Evolutionary conservation across 2,113 vertebrate species (phyloP), one percentile per base, ranked within the genome.

Genomic region (Salvelinus namaycush): DNA sequence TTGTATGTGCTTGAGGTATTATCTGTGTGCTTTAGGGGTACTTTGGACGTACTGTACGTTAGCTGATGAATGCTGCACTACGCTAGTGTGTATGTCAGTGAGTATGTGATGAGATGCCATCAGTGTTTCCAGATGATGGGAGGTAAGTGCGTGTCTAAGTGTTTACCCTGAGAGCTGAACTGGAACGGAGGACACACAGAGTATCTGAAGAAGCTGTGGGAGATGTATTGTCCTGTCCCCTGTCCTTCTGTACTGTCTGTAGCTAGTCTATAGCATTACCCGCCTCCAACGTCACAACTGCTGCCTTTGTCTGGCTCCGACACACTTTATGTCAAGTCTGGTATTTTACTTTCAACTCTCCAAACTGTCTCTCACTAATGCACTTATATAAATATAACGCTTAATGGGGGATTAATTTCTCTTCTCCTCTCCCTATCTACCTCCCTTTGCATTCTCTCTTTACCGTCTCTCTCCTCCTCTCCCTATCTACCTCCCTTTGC

Each of bases 241-340:
- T 54, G 16, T 54, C 49, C 49, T 4, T 54, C 51, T 54, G 81
- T 78, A 80, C 81, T 26, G 76, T 76, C 79, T 68, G 77, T 82
- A 79, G 81, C 76, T 77, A 71, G 83, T 84, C 84, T 86, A 83
- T 39, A 39, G 44, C 72, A 79, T 87, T 87, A 88, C 84, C 65
- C 83, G 39, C 39, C 39, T 39, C 39, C 8, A 1, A 39, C 7
- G 34, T 44, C 8, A 44, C 8, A 9, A 12, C 39, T 44, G 39
- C 39, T 44, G 39, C 39, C 39, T 44, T 91, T 89, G 83, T 89
- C 83, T 74, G 44, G 81, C 76, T 29, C 76, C 78, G 84, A 87
- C 81, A 80, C 76, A 77, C 81, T 83, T 84, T 79, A 82, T 84
- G 87, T 85, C 84, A 87, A 87, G 87, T 85, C 81, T 86, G 87